A percentile compares a stretch with the other conserved stretches of the same genome.
Evolutionary conservation across 2,797 vertebrate species (phyloP).

Genomic region (Psittacula echo): DNA sequence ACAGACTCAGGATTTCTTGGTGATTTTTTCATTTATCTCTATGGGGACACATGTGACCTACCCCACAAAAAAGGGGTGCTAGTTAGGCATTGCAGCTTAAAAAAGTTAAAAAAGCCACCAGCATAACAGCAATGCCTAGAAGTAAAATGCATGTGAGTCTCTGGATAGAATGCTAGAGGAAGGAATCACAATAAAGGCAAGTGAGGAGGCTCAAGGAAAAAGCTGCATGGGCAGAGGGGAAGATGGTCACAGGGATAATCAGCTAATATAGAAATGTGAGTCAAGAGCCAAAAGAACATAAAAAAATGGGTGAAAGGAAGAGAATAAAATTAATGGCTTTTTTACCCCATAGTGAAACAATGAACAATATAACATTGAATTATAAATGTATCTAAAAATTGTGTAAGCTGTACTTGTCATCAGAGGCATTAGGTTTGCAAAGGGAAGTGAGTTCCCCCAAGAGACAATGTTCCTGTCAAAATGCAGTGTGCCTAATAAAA

Average conservation of each 20-base stretch:
- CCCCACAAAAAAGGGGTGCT: background rate
- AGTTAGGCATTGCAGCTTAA: background rate
- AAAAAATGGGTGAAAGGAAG: background rate
- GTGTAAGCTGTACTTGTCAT: background rate
- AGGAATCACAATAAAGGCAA: background rate
- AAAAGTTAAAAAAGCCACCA: background rate
- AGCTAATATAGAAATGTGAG: background rate
- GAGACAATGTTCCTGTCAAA: background rate
- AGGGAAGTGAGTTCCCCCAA: background rate
- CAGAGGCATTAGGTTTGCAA: background rate
- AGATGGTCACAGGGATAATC: background rate
- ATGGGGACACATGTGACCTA: background rate
- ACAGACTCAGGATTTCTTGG: background rate
- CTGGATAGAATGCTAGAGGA: background rate
- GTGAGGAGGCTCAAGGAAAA: background rate
- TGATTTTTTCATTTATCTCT: background rate
- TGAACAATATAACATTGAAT: background rate
- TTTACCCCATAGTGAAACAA: background rate
- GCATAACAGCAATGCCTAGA: background rate
- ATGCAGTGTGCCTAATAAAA: background rate
- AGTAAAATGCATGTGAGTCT: fast-evolving
- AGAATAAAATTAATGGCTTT: background rate
- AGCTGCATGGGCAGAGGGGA: background rate
- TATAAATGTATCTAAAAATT: background rate
- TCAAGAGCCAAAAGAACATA: background rate